These are phyloP conservation scores for Anseranas semipalmata DNA, from an alignment of 2,113 vertebrate genomes.

Conservation along the genomic window DNA sequence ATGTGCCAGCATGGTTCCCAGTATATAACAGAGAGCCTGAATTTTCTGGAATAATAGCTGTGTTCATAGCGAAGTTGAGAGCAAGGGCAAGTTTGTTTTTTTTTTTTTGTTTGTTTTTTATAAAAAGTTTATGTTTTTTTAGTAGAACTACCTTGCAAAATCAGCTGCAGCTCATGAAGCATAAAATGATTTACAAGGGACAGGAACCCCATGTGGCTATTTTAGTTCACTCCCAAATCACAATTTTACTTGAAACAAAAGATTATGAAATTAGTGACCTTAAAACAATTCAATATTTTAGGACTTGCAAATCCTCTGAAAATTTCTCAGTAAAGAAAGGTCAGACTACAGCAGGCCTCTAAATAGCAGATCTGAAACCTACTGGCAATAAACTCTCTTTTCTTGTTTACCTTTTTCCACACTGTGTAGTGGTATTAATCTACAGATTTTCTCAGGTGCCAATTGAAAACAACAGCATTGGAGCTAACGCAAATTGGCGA, in stretches of 20 bases:
- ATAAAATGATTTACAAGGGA: neutral
- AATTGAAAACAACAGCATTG: neutral
- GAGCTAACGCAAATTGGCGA: neutral
- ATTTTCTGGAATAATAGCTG: neutral
- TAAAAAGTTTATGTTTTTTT: neutral
- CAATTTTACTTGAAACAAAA: neutral
- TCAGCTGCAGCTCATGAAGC: neutral
- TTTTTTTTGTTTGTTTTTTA: neutral
- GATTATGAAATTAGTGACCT: neutral
- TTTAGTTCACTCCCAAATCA: neutral
- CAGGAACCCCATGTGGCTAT: neutral
- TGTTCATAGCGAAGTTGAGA: neutral
- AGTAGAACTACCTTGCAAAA: neutral
- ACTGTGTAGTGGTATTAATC: neutral
- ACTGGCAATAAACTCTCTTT: neutral
- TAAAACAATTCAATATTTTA: neutral
- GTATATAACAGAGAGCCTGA: rapidly evolving
- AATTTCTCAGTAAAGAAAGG: neutral
- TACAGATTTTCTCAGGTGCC: neutral
- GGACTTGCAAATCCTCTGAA: neutral
- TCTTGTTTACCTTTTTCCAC: neutral
- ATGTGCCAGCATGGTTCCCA: neutral
- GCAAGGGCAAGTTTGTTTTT: rapidly evolving
- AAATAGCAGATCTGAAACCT: neutral
- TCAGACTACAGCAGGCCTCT: neutral